Evolutionary conservation across 2,888 invertebrate genomes (phyloP).

Genomic region (Synergus umbraculus): DNA sequence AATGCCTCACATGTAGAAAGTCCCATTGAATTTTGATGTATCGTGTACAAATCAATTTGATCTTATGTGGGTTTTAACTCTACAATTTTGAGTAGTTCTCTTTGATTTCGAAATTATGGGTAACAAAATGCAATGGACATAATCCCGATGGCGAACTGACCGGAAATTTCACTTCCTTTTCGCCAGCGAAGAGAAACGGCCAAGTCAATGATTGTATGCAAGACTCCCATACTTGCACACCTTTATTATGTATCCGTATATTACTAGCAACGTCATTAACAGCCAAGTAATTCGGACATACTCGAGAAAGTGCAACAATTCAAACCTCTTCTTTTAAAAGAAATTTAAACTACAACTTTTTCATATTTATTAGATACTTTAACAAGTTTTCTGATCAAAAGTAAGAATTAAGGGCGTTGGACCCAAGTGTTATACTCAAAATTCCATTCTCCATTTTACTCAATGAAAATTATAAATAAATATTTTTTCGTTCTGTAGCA

Average conservation of each 20-base stretch:
- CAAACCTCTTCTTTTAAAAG: not conserved
- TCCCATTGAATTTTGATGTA: conserved; percentile 28
- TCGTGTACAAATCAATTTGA: conserved; percentile 9
- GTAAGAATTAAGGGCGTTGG: not conserved
- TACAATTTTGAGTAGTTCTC: not conserved
- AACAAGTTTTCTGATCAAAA: not conserved
- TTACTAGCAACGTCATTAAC: conserved; percentile 22
- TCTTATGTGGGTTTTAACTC: not conserved
- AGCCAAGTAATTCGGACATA: not conserved
- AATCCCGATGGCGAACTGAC: conserved; percentile 46
- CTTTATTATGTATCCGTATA: conserved; percentile 20
- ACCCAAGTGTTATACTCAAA: too few relatives aligned
- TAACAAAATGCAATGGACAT: not conserved
- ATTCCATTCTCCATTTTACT: too few relatives aligned
- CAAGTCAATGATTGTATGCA: conserved; percentile 60
- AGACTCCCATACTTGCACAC: conserved; percentile 55
- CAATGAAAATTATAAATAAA: too few relatives aligned
- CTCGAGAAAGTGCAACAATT: not conserved
- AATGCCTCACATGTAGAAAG: conserved; percentile 54
- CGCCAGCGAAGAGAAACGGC: conserved; percentile 54
- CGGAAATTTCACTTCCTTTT: conserved; percentile 70
- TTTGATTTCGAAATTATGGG: not conserved
- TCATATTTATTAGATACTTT: not conserved
- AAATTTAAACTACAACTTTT: not conserved
- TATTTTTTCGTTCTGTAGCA: too few relatives aligned